A percentile compares a stretch with the other conserved stretches of the same genome.
Conservation (phyloP, 2,113 vertebrate species). For the Hiodon alosoides region DNA sequence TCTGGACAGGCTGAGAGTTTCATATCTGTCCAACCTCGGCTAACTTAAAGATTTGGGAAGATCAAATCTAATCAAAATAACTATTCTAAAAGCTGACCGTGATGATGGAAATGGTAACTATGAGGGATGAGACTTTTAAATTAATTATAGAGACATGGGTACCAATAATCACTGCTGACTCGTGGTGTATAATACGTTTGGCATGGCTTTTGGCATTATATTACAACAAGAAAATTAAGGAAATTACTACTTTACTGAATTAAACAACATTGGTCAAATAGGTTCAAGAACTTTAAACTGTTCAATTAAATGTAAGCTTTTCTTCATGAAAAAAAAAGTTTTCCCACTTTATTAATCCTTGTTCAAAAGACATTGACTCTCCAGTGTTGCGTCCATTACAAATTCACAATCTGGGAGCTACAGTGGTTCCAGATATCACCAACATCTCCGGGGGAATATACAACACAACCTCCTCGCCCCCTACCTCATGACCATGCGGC, state of each 20-base stretch:
- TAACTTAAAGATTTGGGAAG: too few species aligned
- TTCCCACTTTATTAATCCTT: not conserved
- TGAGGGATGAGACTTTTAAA: too few species aligned
- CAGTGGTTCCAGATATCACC: not conserved
- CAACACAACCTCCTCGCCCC: not conserved
- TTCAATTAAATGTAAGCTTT: not conserved
- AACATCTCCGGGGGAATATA: not conserved
- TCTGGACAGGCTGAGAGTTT: too few species aligned
- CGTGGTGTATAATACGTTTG: too few species aligned
- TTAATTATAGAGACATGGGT: too few species aligned
- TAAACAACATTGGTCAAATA: not conserved
- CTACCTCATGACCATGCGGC: not conserved
- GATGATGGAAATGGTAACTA: too few species aligned
- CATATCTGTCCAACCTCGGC: too few species aligned
- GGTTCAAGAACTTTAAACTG: not conserved
- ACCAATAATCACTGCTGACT: too few species aligned
- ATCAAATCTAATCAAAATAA: too few species aligned
- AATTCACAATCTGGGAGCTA: not conserved
- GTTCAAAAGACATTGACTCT: not conserved
- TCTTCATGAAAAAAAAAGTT: not conserved
- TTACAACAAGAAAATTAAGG: not conserved
- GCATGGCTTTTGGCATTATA: too few species aligned
- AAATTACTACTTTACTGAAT: not conserved
- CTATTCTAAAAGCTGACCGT: too few species aligned
- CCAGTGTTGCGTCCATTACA: not conserved